A percentile compares a stretch with the other conserved stretches of the same genome.
Evolutionary conservation across 2,113 vertebrate genomes (phyloP).

Genomic region (Etheostoma spectabile): DNA sequence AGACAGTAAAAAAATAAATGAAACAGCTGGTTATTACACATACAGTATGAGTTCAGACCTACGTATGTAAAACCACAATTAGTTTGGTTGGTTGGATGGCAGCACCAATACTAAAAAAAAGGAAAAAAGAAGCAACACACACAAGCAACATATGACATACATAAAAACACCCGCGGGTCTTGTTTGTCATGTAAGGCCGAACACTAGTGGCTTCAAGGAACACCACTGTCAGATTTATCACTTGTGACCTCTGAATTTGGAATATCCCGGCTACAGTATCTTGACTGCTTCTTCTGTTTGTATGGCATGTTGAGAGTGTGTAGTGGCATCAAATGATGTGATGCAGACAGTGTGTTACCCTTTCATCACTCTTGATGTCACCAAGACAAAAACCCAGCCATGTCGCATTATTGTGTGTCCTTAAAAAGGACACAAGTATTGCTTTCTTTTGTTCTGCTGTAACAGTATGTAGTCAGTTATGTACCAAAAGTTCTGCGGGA

Average conservation of each 20-base stretch:
- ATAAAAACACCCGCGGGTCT: not conserved
- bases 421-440: not conserved
- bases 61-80: conserved; percentile 36
- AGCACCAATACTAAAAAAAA: conserved; percentile 23
- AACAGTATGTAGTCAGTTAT: conserved; percentile 46
- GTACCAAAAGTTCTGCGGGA: conserved; percentile 80
- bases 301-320: not conserved
- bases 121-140: conserved; percentile 33
- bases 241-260: not conserved
- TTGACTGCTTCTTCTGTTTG: not conserved
- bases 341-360: conserved; percentile 18
- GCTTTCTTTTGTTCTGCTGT: conserved; percentile 5
- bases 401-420: too few species aligned
- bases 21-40: conserved; percentile 50
- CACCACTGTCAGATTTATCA: too few species aligned
- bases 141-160: conserved; percentile 8
- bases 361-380: conserved; percentile 37
- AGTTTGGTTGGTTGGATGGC: conserved; percentile 45
- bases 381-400: conserved; percentile 8
- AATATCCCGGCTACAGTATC: not conserved
- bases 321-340: not conserved
- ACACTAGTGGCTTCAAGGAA: not conserved
- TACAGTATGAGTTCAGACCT: conserved; percentile 27
- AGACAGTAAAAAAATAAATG: conserved; percentile 22
- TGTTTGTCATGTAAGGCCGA: not conserved